Evolutionary conservation across 2,797 vertebrate species (phyloP).

Genomic region (Peromyscus melanophrys): DNA sequence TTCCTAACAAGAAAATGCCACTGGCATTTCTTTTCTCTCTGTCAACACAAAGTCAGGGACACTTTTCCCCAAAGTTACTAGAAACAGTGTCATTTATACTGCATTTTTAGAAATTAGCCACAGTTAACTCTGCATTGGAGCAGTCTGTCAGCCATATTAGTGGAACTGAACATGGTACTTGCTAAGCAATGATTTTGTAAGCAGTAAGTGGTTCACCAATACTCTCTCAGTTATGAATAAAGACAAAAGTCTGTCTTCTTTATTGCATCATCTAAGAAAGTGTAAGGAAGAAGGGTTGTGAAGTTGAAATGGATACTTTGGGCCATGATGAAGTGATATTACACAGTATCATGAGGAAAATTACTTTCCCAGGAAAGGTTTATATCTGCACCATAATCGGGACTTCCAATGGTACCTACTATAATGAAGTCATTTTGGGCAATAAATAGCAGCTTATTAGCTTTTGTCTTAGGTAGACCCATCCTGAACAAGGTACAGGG

Average conservation of each 20-base stretch:
- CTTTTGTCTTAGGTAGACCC: background rate
- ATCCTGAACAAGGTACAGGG: background rate
- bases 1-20: background rate
- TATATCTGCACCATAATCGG: background rate
- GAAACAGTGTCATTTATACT: background rate
- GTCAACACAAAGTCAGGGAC: background rate
- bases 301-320: background rate
- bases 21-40: slow-evolving; percentile 35
- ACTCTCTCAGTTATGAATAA: background rate
- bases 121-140: background rate
- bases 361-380: background rate
- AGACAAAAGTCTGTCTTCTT: background rate
- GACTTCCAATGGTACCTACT: background rate
- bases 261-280: background rate
- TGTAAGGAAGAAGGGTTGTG: background rate
- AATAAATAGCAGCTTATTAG: slow-evolving; percentile 36
- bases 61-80: background rate
- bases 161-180: background rate
- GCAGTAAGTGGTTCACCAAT: background rate
- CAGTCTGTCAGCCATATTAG: background rate
- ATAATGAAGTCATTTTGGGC: background rate
- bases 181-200: background rate
- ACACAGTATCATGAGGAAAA: slow-evolving; percentile 44
- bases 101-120: background rate
- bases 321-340: background rate